Conservation (phyloP, 2,113 vertebrate genomes). For the Clarias gariepinus region DNA sequence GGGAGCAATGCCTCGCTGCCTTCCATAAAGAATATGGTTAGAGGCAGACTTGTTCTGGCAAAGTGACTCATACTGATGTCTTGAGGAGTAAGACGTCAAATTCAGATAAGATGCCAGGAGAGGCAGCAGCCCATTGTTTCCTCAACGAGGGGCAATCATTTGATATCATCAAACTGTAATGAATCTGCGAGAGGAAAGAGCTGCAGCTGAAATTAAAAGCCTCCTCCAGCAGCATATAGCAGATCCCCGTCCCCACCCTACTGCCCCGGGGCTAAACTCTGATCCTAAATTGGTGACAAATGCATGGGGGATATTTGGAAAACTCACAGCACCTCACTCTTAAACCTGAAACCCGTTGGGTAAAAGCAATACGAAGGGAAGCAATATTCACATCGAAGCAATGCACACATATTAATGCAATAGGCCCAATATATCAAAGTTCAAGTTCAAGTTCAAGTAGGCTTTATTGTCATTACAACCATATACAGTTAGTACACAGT, state of each 20-base stretch:
- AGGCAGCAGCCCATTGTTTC: constrained; percentile 60
- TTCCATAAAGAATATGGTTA: constrained; percentile 44
- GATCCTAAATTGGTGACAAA: constrained; percentile 36
- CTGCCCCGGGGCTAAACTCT: constrained; percentile 34
- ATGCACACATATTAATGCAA: not conserved
- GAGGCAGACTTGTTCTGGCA: constrained; percentile 49
- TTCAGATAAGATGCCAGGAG: constrained; percentile 47
- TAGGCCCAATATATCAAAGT: not conserved
- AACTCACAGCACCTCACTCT: constrained; percentile 27
- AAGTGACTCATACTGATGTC: constrained; percentile 50
- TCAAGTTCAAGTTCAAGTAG: too few species aligned
- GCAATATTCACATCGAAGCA: not conserved
- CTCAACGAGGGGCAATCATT: constrained; percentile 65
- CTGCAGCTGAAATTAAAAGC: constrained; percentile 47
- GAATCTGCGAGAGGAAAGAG: constrained; percentile 56
- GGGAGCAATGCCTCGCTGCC: constrained; percentile 28
- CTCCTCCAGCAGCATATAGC: constrained; percentile 40
- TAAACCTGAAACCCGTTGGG: constrained; percentile 8
- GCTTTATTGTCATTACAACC: too few species aligned
- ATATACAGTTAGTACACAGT: too few species aligned
- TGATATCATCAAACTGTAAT: constrained; percentile 72
- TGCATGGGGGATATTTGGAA: constrained; percentile 34
- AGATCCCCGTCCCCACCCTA: constrained; percentile 30
- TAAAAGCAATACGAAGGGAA: not conserved
- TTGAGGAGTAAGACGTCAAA: constrained; percentile 49